Evolutionary conservation across 2,113 vertebrate genomes (phyloP), one percentile per base, ranked within the genome.

Genomic region (Dinomys branickii): DNA sequence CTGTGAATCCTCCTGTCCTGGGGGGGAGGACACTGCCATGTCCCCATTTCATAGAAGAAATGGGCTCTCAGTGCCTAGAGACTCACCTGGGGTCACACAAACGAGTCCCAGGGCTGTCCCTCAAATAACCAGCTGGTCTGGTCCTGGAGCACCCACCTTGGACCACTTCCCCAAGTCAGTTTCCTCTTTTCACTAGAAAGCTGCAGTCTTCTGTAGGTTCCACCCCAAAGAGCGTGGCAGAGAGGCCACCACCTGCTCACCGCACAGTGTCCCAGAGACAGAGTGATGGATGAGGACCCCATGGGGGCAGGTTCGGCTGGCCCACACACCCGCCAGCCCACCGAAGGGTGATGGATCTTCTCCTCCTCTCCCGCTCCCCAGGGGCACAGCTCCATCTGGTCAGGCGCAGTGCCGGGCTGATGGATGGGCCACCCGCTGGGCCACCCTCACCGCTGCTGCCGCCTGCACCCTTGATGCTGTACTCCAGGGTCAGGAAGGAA

Each of bases 351-450:
- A 97, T 94, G 94, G 83, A 96, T 95, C 94, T 87, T 69, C 61
- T 71, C 93, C 69, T 87, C 56, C 61, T 58, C 80, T 84, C 73
- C 86, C 38, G 58, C 81, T 94, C 94, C 75, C 67, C 81, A 28
- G 88, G 96, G 97, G 61, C 73, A 47, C 5, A 0, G 93, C 93
- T 94, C 97, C 97, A 96, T 96, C 97, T 96, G 97, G 96, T 47
- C 92, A 69, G 95, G 95, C 4, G 0, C 67, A 19, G 69, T 0
- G 80, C 93, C 96, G 93, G 77, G 69, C 94, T 97, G 97, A 97
- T 89, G 94, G 94, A 96, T 97, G 44, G 93, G 91, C 91, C 4
- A 2, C 89, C 91, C 35, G 14, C 95, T 1, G 10, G 67, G 92
- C 96, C 56, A 88, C 94, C 78, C 44, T 88, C 9, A 0, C n/a